Evolutionary conservation across 2,797 vertebrate genomes (phyloP).

Genomic region (Odontamblyopus lacepedii): DNA sequence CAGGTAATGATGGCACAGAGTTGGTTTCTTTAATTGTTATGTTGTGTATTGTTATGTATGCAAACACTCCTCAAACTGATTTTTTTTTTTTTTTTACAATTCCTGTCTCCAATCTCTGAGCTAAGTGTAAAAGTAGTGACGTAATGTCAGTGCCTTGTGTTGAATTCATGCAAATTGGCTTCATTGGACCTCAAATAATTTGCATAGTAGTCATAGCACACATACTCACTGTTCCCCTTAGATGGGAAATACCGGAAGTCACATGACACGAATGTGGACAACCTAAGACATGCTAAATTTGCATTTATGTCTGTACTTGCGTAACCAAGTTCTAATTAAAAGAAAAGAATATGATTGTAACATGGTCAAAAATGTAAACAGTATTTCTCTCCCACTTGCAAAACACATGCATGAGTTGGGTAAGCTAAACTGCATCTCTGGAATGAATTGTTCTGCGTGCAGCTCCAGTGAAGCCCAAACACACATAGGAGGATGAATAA

Average conservation of each 20-base stretch:
- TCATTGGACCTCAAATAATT: not conserved
- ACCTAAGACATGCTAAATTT: not conserved
- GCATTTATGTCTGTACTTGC: not conserved
- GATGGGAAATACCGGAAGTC: constrained; percentile 11
- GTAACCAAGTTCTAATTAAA: not conserved
- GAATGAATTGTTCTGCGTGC: not conserved
- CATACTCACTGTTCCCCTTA: not conserved
- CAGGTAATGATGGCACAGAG: not conserved
- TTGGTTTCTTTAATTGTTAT: no score
- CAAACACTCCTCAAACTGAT: no score
- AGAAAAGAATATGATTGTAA: not conserved
- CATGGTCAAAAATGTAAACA: not conserved
- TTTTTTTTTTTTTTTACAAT: not conserved
- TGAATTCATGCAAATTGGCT: constrained; percentile 7
- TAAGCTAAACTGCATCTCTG: not conserved
- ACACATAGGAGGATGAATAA: not conserved
- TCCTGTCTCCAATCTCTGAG: not conserved
- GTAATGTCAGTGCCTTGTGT: not conserved
- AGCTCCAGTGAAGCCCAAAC: not conserved
- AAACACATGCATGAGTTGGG: not conserved
- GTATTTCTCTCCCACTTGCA: not conserved
- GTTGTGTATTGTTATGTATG: no score
- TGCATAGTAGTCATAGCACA: constrained; percentile 13
- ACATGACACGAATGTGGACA: not conserved
- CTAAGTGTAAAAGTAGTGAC: constrained; percentile 1